Percentiles rank a stretch among this genome's conserved stretches.
These are phyloP conservation scores for Thunnus maccoyii DNA, from an alignment of 2,113 vertebrate genomes.

Conservation along the genomic window DNA sequence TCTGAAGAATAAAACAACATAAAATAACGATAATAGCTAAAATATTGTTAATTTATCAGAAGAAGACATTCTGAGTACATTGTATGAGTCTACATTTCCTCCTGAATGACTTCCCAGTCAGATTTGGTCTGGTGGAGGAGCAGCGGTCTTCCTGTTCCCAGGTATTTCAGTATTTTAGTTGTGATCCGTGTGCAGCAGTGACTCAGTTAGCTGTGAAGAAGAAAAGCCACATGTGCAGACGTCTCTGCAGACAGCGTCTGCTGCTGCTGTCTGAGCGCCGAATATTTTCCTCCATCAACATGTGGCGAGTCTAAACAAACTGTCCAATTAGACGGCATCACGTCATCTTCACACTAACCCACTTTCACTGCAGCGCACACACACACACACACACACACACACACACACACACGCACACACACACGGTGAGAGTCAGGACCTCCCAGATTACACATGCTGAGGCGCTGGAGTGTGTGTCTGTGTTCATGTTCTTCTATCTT, in stretches of 20 bases:
- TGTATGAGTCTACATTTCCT: no score
- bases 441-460: not conserved
- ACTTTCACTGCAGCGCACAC: slow-evolving; percentile 15
- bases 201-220: not conserved
- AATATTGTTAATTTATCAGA: no score
- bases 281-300: slow-evolving; percentile 29
- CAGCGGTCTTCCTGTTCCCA: no score
- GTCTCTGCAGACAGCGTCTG: slow-evolving; percentile 2
- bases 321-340: slow-evolving; percentile 49
- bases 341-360: slow-evolving; percentile 23
- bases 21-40: no score
- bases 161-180: not conserved
- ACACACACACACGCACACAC: not conserved
- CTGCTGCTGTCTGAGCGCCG: slow-evolving; percentile 4
- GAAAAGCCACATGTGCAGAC: slow-evolving; percentile 4
- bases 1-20: no score
- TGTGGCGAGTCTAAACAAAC: slow-evolving; percentile 39
- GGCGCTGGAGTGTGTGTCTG: not conserved
- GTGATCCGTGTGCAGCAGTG: not conserved
- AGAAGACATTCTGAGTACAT: no score
- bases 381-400: not conserved
- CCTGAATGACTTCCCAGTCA: no score
- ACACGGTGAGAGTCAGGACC: not conserved
- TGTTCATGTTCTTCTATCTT: not conserved
- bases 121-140: no score